phyloP scores from a whole-genome alignment of 2,797 vertebrate genomes.

The Zalophus californianus region DNA sequence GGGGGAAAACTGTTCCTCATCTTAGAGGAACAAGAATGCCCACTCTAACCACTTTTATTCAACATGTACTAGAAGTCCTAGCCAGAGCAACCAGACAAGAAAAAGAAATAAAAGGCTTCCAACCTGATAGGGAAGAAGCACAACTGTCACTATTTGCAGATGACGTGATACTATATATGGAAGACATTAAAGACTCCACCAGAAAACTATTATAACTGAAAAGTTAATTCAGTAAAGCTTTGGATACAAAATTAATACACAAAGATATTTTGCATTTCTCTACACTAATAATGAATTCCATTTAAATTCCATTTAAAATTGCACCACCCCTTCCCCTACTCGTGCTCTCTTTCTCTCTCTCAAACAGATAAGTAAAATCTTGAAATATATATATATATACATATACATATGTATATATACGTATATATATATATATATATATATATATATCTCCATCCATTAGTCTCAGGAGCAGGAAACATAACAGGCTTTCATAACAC shows the following conservation, averaged over 20 bases:
- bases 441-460: too few relatives aligned
- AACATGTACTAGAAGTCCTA: not conserved
- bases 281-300: not conserved
- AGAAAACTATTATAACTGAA: not conserved
- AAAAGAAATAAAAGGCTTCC: not conserved
- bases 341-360: too few relatives aligned
- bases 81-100: not conserved
- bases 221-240: not conserved
- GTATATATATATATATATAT: too few relatives aligned
- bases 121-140: not conserved
- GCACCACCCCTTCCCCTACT: not conserved
- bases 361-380: too few relatives aligned
- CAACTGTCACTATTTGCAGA: not conserved
- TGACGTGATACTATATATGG: not conserved
- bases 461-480: too few relatives aligned
- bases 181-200: not conserved
- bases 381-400: too few relatives aligned
- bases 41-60: not conserved
- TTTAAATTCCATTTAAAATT: not conserved
- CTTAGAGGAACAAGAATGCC: not conserved
- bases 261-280: not conserved
- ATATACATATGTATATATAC: too few relatives aligned
- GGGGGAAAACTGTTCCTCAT: not conserved
- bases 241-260: not conserved
- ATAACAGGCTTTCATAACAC: too few relatives aligned